Evolutionary conservation across 2,888 invertebrate genomes (phyloP).

Genomic region (Diarsia dahlii): DNA sequence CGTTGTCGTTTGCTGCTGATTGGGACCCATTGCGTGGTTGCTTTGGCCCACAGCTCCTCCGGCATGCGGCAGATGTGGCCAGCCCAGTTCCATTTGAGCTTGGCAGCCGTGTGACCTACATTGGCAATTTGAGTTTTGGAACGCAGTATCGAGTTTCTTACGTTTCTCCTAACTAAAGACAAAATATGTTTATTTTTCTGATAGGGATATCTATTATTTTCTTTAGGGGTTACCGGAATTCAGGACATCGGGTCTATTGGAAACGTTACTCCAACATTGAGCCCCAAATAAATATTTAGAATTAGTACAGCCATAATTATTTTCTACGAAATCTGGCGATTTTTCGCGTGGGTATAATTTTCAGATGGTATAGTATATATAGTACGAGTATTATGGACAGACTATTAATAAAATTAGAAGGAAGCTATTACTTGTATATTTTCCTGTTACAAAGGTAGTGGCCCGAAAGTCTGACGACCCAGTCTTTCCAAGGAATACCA

Average conservation of each 20-base stretch:
- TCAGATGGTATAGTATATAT: neutral
- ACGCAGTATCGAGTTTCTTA: too few species aligned
- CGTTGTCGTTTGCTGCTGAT: too few species aligned
- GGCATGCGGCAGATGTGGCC: too few species aligned
- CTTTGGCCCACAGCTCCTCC: too few species aligned
- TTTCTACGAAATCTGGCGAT: neutral
- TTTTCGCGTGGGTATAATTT: neutral
- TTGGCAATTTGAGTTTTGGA: too few species aligned
- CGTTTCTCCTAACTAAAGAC: neutral
- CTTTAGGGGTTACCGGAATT: neutral
- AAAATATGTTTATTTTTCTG: neutral
- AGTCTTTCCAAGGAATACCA: neutral
- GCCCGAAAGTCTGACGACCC: neutral
- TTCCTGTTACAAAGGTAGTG: neutral
- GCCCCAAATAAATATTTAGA: neutral
- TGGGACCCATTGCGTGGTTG: too few species aligned
- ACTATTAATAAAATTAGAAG: slow-evolving; percentile 20
- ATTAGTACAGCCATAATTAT: neutral
- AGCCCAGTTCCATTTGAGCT: too few species aligned
- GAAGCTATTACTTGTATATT: slow-evolving; percentile 20
- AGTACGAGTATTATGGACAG: slow-evolving; percentile 4
- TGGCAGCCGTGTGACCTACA: too few species aligned
- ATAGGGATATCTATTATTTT: neutral
- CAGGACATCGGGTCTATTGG: neutral
- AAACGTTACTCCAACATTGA: neutral